Evolutionary conservation across 2,113 vertebrate species (phyloP).

Genomic region (Dromiciops gliroides): DNA sequence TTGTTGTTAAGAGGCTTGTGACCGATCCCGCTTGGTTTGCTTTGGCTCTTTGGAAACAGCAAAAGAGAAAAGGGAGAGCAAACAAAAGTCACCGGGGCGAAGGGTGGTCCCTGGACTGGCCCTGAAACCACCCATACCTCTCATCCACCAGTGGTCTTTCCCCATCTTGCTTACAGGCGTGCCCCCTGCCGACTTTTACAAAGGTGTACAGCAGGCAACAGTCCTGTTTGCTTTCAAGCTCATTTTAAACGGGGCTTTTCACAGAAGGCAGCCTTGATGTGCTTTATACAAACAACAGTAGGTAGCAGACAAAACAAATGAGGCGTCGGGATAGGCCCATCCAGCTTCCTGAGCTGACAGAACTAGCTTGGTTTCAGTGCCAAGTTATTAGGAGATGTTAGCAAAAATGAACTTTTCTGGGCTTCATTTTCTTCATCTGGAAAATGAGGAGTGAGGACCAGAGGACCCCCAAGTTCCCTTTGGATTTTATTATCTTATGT

Average conservation of each 20-base stretch:
- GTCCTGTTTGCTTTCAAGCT: not conserved
- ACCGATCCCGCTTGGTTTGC: not conserved
- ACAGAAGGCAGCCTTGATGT: conserved; percentile 55
- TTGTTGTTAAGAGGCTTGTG: not conserved
- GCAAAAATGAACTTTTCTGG: not conserved
- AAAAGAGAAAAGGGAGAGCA: not conserved
- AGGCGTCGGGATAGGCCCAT: conserved; percentile 63
- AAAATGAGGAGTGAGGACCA: not conserved
- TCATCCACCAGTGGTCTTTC: not conserved
- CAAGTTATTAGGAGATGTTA: not conserved
- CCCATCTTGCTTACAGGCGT: conserved; percentile 56
- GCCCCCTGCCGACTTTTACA: conserved; percentile 69
- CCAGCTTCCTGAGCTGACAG: conserved; percentile 64
- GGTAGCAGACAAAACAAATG: conserved; percentile 73
- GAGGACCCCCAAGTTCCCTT: not conserved
- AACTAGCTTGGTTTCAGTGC: conserved; percentile 48
- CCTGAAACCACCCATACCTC: conserved; percentile 31
- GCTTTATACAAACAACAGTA: conserved; percentile 73
- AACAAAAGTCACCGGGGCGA: not conserved
- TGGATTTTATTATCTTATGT: not conserved
- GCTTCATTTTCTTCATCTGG: not conserved
- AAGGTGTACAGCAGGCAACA: conserved; percentile 63
- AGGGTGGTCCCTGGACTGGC: not conserved
- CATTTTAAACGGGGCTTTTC: conserved; percentile 48
- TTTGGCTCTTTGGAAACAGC: not conserved